Conservation (phyloP, 2,797 vertebrate species). For the Sphenopsis melanotis region DNA sequence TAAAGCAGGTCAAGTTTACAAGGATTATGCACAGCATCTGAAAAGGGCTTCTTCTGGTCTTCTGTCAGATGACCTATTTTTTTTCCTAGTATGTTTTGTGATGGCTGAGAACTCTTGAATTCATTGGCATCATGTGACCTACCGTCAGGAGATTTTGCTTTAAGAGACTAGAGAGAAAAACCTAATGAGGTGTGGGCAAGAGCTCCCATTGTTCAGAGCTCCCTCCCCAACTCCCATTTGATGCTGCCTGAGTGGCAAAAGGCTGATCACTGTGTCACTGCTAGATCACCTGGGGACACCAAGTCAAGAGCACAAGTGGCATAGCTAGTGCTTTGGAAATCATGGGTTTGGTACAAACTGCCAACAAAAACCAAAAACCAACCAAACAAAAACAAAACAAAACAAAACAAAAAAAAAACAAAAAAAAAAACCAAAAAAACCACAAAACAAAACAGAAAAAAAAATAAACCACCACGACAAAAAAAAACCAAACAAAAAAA, state of each 20-base stretch:
- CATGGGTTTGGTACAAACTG: background rate
- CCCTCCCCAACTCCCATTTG: accelerated
- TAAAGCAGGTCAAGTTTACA: background rate
- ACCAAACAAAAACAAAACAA: background rate
- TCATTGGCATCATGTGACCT: background rate
- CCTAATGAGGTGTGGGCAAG: accelerated
- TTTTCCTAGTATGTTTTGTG: background rate
- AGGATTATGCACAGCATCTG: background rate
- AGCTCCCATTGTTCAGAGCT: background rate
- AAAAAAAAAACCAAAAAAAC: background rate
- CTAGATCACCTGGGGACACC: accelerated
- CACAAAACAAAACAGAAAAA: background rate
- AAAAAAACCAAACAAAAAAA: no score
- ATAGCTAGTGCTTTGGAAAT: background rate
- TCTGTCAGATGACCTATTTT: background rate
- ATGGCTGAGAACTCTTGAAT: background rate
- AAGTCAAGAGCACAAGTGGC: background rate
- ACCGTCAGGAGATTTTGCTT: background rate
- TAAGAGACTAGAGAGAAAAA: background rate
- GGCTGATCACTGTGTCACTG: background rate
- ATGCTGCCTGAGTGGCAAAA: background rate
- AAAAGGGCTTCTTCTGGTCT: background rate
- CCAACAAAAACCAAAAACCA: background rate
- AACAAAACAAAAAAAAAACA: background rate
- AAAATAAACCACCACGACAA: no score